Evolutionary conservation across 2,888 invertebrate species (phyloP), one percentile per base, ranked within the genome.

Genomic region (Epistrophe grossulariae): DNA sequence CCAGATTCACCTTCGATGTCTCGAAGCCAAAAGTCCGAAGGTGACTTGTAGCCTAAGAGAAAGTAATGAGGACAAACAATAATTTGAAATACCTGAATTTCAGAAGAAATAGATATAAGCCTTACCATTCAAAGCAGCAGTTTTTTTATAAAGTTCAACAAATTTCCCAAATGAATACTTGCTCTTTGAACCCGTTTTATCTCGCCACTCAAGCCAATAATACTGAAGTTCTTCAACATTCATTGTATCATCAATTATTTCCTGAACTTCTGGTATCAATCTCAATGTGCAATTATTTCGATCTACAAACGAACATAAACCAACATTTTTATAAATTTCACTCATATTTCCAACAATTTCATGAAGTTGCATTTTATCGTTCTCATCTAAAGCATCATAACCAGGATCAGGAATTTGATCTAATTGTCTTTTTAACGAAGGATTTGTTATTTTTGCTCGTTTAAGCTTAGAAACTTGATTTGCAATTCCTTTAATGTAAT

Each of bases 361-460:
- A 90, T 95, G 94, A 52, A 95, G 93, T 71, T 94, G 92, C 80
- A 94, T 94, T 89, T 94, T 94, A 89, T 95, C 95, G 28, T 95
- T 94, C 79, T 95, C 95, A 0, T 96, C 94, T 15, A 98, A 92
- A 0, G 96, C 96, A 0, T 96, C 94, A 0, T 94, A 94, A 0
- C 97, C 97, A 8, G 97, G 93, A 77, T 95, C 94, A 0, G 96
- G 95, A 89, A 96, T 94, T 88, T 95, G 95, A 89, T 95, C 93
- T 90, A 98, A 96, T 93, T 97, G 96, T 59, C 97, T 94, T 72
- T 94, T 94, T 0, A 97, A 91, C 17, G 94, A 92, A 68, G 94
- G 94, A 92, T 97, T 95, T 40, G 95, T 94, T 90, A 96, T 95
- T 2, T 89, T 66, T 5, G 90, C 60, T 0, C 90, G 88, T 55